A percentile compares a stretch with the other conserved stretches of the same genome.
Conservation (phyloP, 2,113 vertebrate genomes). For the Ochotona princeps region DNA sequence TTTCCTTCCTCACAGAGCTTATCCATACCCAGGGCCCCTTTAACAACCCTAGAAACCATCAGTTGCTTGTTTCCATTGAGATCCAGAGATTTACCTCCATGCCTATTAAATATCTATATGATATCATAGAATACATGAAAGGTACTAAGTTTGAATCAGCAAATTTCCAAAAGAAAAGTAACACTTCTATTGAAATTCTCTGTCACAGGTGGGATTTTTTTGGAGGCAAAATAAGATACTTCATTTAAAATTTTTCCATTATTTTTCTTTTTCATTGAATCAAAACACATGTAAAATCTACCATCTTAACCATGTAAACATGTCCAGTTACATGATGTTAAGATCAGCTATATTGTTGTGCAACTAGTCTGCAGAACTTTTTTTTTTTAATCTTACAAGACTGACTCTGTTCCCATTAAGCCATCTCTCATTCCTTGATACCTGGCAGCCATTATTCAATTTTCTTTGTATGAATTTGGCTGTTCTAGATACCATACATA, state of each 20-base stretch:
- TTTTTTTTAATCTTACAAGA: not conserved
- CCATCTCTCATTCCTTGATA: not conserved
- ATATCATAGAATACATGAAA: not conserved
- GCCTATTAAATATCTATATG: not conserved
- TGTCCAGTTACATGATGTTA: not conserved
- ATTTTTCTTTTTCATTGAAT: not conserved
- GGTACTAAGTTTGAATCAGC: not conserved
- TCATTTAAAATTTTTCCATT: not conserved
- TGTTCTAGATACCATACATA: not conserved
- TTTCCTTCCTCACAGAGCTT: constrained; percentile 44
- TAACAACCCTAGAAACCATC: not conserved
- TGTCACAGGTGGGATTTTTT: not conserved
- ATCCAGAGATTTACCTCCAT: not conserved
- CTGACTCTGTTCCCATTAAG: not conserved
- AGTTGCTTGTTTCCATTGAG: constrained; percentile 28
- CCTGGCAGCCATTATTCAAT: not conserved
- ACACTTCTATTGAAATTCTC: not conserved
- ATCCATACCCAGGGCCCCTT: not conserved
- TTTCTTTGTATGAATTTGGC: not conserved
- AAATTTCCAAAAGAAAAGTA: constrained; percentile 2
- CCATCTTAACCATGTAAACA: not conserved
- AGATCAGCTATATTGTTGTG: not conserved
- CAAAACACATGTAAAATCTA: constrained; percentile 13
- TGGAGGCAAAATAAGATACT: not conserved
- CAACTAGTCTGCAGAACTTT: not conserved